These are phyloP conservation scores for Oncorhynchus masou DNA, from an alignment of 2,113 vertebrate genomes.

Conservation along the genomic window DNA sequence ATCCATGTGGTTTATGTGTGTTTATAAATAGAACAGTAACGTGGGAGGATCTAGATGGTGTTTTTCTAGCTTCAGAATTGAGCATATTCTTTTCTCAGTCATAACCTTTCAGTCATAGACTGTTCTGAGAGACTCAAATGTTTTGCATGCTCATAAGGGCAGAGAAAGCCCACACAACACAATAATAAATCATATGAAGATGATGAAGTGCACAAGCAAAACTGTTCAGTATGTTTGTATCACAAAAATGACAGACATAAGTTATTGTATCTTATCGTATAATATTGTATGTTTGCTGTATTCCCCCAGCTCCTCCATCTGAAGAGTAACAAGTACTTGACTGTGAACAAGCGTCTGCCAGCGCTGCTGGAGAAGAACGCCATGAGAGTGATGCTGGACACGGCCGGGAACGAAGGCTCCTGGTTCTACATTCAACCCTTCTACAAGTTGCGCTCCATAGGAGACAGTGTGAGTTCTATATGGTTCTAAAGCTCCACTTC, in stretches of 20 bases:
- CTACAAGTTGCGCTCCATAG: constrained; percentile 97
- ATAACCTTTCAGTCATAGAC: background rate
- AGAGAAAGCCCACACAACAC: too few species aligned
- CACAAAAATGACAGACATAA: too few species aligned
- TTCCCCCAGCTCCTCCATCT: constrained; percentile 87
- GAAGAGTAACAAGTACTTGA: constrained; percentile 99
- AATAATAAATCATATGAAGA: too few species aligned
- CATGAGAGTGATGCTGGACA: constrained; percentile 95
- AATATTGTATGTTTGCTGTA: background rate
- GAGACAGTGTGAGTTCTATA: constrained; percentile 88
- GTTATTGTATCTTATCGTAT: background rate
- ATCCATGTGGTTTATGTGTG: constrained; percentile 10
- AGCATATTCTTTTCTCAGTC: background rate
- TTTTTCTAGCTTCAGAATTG: background rate
- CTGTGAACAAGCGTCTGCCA: constrained; percentile 96
- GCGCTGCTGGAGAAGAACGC: constrained; percentile 98
- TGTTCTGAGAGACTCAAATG: background rate
- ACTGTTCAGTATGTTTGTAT: too few species aligned
- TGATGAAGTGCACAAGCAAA: too few species aligned
- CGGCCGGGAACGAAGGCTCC: constrained; percentile 96
- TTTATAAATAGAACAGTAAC: constrained; percentile 10
- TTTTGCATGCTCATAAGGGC: background rate
- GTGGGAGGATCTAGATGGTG: constrained; percentile 8
- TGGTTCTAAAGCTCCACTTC: constrained; percentile 83
- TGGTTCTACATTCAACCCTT: constrained; percentile 99